Evolutionary conservation across 2,113 vertebrate species (phyloP).

Genomic region (Poecilia latipinna): DNA sequence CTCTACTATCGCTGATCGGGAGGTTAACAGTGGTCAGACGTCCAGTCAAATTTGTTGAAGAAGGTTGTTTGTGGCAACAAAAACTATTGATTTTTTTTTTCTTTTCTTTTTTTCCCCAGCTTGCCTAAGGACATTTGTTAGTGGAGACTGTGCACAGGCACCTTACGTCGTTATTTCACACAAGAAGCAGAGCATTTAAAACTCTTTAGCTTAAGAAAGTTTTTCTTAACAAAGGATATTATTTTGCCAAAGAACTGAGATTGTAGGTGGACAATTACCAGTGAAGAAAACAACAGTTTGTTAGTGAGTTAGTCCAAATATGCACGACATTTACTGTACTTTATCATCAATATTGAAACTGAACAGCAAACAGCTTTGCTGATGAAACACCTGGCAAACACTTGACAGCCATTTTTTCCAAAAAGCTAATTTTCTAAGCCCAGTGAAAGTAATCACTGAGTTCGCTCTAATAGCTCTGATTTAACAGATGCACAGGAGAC

Average conservation of each 20-base stretch:
- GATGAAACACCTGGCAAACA: constrained; percentile 37
- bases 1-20: not conserved
- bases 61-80: not conserved
- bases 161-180: too few relatives aligned
- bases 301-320: not conserved
- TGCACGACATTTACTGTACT: not conserved
- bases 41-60: not conserved
- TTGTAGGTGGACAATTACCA: not conserved
- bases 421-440: constrained; percentile 31
- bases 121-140: not conserved
- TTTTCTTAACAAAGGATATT: not conserved
- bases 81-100: not conserved
- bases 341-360: constrained; percentile 17
- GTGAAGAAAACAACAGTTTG: not conserved
- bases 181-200: not conserved
- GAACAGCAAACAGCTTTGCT: constrained; percentile 23
- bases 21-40: not conserved
- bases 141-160: too few relatives aligned
- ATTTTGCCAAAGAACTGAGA: not conserved
- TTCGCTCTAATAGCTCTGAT: constrained; percentile 59
- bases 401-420: constrained; percentile 32
- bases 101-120: not conserved
- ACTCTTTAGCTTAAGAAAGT: not conserved
- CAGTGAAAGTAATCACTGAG: constrained; percentile 36
- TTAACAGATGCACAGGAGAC: constrained; percentile 52